Conservation (phyloP, 2,797 vertebrate species). For the Platyrinchus mystaceus region DNA sequence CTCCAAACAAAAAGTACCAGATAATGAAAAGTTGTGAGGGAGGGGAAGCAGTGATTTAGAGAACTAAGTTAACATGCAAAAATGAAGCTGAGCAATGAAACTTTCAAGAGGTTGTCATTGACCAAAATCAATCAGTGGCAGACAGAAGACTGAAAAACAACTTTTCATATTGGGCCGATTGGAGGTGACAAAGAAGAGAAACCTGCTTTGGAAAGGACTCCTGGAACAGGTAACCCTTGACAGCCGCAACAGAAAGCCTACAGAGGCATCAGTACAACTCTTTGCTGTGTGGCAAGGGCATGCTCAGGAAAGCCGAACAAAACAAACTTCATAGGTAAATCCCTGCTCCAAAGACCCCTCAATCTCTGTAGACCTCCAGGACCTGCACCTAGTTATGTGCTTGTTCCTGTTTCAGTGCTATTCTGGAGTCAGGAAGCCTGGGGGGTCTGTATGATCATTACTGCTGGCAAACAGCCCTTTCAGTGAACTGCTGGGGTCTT, state of each 20-base stretch:
- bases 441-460: neutral
- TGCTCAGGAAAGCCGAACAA: neutral
- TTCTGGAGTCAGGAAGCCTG: neutral
- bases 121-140: neutral
- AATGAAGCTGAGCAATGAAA: neutral
- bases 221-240: neutral
- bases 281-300: neutral
- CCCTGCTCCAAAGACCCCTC: neutral
- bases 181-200: neutral
- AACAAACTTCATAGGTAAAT: neutral
- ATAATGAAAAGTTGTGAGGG: neutral
- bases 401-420: neutral
- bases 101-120: neutral
- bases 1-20: neutral
- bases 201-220: conserved; percentile 9
- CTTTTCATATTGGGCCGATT: neutral
- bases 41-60: neutral
- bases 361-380: neutral
- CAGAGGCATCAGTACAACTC: neutral
- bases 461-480: neutral
- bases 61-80: neutral
- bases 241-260: neutral
- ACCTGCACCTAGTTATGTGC: neutral
- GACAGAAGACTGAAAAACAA: neutral
- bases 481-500: neutral